phyloP scores from a whole-genome alignment of 2,797 vertebrate genomes.

The Anguilla anguilla region DNA sequence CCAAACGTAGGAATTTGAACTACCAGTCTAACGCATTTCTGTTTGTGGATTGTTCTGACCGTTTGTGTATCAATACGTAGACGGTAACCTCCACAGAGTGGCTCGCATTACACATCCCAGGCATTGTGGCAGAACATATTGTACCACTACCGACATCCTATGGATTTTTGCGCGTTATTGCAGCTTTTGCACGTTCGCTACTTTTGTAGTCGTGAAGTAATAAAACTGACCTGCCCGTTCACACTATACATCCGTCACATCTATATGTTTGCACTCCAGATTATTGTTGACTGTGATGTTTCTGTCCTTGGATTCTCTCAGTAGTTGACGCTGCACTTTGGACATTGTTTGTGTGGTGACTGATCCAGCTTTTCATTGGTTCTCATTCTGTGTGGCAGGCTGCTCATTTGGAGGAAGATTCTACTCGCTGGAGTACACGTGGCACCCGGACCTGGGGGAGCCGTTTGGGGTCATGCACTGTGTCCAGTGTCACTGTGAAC shows the following conservation, averaged over 20 bases:
- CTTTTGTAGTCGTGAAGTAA: neutral
- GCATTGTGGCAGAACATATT: slow-evolving; percentile 13
- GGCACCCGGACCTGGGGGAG: slow-evolving; percentile 95
- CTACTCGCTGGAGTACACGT: slow-evolving; percentile 88
- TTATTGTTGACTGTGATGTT: neutral
- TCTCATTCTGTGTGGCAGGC: slow-evolving; percentile 69
- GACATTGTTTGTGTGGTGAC: slow-evolving; percentile 5
- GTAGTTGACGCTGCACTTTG: slow-evolving; percentile 12
- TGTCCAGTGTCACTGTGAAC: slow-evolving; percentile 88
- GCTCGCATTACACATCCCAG: neutral
- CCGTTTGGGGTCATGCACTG: slow-evolving; percentile 96
- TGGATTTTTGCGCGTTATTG: neutral
- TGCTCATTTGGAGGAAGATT: slow-evolving; percentile 88
- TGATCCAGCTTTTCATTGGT: slow-evolving; percentile 4
- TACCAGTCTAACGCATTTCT: slow-evolving; percentile 24
- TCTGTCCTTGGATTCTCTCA: neutral
- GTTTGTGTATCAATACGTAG: slow-evolving; percentile 21
- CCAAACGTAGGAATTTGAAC: slow-evolving; percentile 12
- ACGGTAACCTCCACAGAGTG: neutral
- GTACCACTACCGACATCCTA: neutral
- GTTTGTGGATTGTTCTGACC: slow-evolving; percentile 17
- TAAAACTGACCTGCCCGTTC: neutral
- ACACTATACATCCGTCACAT: neutral
- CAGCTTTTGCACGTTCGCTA: neutral
- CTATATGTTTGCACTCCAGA: neutral